A percentile compares a stretch with the other conserved stretches of the same genome.
These are phyloP conservation scores for Trigoniulus corallinus DNA, from an alignment of 1,140 invertebrate genomes.

Conservation along the genomic window DNA sequence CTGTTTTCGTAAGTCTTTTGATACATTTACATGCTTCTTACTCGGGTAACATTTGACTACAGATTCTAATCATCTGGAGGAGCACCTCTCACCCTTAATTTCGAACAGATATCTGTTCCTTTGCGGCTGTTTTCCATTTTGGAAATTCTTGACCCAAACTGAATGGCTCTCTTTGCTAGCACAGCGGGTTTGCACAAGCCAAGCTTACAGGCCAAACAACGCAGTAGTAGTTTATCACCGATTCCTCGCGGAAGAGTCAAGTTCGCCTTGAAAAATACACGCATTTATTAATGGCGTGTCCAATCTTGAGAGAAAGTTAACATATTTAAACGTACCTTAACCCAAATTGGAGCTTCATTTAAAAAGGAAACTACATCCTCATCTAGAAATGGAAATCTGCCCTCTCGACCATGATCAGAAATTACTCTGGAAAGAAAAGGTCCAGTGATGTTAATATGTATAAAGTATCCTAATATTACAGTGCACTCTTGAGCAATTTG, in stretches of 20 bases:
- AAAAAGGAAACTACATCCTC: constrained; percentile 67
- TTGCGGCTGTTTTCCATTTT: constrained; percentile 61
- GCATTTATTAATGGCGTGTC: not conserved
- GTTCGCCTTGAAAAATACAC: constrained; percentile 19
- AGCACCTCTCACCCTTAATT: no score
- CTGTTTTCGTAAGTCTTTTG: no score
- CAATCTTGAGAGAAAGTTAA: not conserved
- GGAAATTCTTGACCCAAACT: constrained; percentile 94
- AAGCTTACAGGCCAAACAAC: constrained; percentile 54
- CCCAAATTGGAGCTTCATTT: constrained; percentile 46
- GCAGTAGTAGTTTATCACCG: constrained; percentile 84
- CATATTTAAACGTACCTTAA: constrained; percentile 40
- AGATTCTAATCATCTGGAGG: no score
- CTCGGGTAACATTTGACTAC: no score
- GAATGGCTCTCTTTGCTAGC: constrained; percentile 80
- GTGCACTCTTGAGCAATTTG: not conserved
- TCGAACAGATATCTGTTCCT: constrained; percentile 29
- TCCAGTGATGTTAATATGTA: not conserved
- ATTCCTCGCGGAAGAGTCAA: constrained; percentile 44
- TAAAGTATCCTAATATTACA: not conserved
- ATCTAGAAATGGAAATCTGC: constrained; percentile 83
- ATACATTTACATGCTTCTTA: no score
- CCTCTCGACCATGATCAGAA: constrained; percentile 33
- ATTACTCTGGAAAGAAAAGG: constrained; percentile 24
- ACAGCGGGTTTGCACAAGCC: constrained; percentile 45